Conservation (phyloP, 2,113 vertebrate species). For the Carollia perspicillata region DNA sequence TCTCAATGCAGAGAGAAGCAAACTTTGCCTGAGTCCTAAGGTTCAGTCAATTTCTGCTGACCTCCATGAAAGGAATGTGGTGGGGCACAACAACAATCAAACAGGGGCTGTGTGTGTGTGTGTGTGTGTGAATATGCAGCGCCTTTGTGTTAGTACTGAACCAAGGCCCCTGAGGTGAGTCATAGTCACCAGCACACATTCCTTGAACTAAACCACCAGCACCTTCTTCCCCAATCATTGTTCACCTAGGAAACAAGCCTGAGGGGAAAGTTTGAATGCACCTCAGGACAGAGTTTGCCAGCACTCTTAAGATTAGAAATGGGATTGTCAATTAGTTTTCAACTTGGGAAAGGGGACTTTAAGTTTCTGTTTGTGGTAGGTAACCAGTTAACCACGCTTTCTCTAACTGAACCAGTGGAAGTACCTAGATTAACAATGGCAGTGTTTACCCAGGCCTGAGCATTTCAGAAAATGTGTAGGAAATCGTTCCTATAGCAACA, state of each 20-base stretch:
- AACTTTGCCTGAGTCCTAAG: neutral
- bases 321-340: neutral
- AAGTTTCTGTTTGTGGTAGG: neutral
- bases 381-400: neutral
- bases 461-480: conserved; percentile 32
- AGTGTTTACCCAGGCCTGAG: neutral
- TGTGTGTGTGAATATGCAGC: neutral
- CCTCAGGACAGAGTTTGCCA: neutral
- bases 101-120: neutral
- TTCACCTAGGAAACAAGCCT: conserved; percentile 10
- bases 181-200: neutral
- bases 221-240: neutral
- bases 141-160: conserved; percentile 13
- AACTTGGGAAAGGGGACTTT: neutral
- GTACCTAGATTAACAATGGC: neutral
- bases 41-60: neutral
- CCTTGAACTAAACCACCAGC: conserved; percentile 11
- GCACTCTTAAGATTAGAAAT: neutral
- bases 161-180: neutral
- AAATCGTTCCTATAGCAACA: conserved; percentile 71
- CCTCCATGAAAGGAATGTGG: neutral
- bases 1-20: neutral
- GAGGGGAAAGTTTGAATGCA: neutral
- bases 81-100: neutral
- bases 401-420: neutral